Evolutionary conservation across 1,140 invertebrate species (phyloP).

Genomic region (Agrypnia vestita): DNA sequence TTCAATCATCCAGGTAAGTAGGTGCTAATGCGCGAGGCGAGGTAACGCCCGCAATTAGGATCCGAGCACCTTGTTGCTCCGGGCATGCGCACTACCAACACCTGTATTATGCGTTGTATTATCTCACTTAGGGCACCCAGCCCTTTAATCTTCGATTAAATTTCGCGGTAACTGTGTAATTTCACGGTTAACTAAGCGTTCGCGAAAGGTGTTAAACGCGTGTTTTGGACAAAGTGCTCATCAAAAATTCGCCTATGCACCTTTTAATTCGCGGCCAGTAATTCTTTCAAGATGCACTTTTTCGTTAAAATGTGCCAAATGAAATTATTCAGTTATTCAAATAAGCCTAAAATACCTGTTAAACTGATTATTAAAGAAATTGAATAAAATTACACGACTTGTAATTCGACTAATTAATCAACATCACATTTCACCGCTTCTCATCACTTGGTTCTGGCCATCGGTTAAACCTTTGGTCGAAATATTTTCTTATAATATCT

Average conservation of each 20-base stretch:
- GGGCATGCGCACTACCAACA: not conserved
- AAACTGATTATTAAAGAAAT: no score
- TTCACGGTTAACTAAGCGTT: constrained; percentile 12
- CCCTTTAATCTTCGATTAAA: constrained; percentile 1
- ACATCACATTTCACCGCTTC: no score
- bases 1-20: constrained; percentile 30
- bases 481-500: no score
- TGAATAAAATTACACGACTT: no score
- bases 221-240: constrained; percentile 10
- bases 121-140: constrained; percentile 10
- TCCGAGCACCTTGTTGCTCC: constrained; percentile 28
- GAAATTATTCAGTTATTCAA: no score
- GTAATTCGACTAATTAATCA: no score
- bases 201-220: constrained; percentile 11
- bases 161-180: constrained; percentile 22
- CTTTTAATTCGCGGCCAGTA: constrained; percentile 24
- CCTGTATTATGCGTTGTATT: not conserved
- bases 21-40: constrained; percentile 35
- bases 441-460: no score
- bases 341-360: no score
- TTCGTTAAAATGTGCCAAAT: no score
- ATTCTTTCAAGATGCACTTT: no score
- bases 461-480: no score
- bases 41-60: constrained; percentile 33
- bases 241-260: constrained; percentile 13